Evolutionary conservation across 2,888 invertebrate genomes (phyloP).

Genomic region (Tridacna gigas): DNA sequence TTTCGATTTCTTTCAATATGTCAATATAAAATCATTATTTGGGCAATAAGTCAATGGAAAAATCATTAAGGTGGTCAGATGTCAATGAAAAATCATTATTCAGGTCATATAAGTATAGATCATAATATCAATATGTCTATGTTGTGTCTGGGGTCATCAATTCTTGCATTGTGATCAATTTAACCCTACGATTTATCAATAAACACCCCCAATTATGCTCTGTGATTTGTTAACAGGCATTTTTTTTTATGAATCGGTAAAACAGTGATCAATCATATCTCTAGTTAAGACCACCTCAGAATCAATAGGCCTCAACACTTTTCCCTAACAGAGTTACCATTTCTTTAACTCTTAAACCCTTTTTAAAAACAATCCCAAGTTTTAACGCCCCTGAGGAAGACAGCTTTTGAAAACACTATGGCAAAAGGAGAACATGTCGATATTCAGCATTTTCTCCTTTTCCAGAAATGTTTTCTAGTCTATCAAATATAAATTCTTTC

Average conservation of each 20-base stretch:
- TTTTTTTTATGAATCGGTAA: conserved; percentile 21
- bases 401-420: background rate
- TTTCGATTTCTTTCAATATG: conserved; percentile 53
- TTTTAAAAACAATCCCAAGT: too few species aligned
- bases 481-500: too few species aligned
- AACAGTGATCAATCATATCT: conserved; percentile 20
- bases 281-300: conserved; percentile 15
- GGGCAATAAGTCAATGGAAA: conserved; percentile 59
- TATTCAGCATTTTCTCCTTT: background rate
- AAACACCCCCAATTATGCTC: conserved; percentile 30
- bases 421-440: background rate
- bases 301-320: conserved; percentile 18
- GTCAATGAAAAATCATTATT: conserved; percentile 23
- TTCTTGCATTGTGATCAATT: conserved; percentile 26
- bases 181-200: conserved; percentile 35
- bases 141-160: conserved; percentile 32
- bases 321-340: background rate
- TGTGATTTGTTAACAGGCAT: conserved; percentile 24
- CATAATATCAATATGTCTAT: conserved; percentile 41
- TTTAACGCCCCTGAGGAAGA: background rate
- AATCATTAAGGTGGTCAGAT: conserved; percentile 41
- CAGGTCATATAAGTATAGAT: conserved; percentile 32
- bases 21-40: conserved; percentile 65
- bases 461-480: too few species aligned
- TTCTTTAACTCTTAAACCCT: too few species aligned